Conservation (phyloP, 2,888 invertebrate species). For the Myopa testacea region DNA sequence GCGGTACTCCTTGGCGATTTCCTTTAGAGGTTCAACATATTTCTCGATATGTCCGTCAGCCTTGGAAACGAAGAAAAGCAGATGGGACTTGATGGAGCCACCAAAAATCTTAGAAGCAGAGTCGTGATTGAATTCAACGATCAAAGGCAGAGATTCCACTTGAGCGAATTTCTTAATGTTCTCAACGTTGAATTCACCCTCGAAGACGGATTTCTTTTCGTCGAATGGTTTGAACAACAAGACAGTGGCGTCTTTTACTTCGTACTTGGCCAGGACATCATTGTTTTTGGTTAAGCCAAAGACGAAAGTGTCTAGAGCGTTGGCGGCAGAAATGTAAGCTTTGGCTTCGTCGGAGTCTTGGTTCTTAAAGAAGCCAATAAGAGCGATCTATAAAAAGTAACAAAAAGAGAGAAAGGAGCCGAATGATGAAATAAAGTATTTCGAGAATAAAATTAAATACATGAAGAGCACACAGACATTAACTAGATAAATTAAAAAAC, state of each 20-base stretch:
- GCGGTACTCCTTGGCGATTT: constrained; percentile 89
- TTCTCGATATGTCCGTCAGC: constrained; percentile 86
- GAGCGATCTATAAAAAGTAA: constrained; percentile 74
- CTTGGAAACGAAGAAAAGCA: constrained; percentile 95
- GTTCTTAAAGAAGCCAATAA: constrained; percentile 93
- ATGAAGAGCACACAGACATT: neutral
- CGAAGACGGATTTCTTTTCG: constrained; percentile 81
- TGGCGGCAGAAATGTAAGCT: constrained; percentile 84
- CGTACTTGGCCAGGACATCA: constrained; percentile 82
- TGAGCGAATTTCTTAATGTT: constrained; percentile 85
- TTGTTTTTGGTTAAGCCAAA: constrained; percentile 88
- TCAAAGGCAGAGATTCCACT: constrained; percentile 86
- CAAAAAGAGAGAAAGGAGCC: neutral
- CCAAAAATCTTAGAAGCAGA: constrained; percentile 99
- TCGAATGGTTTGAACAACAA: constrained; percentile 96
- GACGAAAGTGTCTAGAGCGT: constrained; percentile 84
- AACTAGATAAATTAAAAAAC: constrained; percentile 27
- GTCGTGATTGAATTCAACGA: constrained; percentile 97
- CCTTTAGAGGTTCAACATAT: constrained; percentile 80
- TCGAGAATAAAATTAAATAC: neutral
- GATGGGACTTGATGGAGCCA: constrained; percentile 96
- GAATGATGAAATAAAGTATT: neutral
- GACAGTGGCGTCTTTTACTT: constrained; percentile 82
- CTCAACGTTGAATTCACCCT: constrained; percentile 77
- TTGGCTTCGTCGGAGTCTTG: constrained; percentile 83